A percentile compares a stretch with the other conserved stretches of the same genome.
Evolutionary conservation across 1,140 invertebrate species (phyloP).

Genomic region (Gyrodactylus salaris): DNA sequence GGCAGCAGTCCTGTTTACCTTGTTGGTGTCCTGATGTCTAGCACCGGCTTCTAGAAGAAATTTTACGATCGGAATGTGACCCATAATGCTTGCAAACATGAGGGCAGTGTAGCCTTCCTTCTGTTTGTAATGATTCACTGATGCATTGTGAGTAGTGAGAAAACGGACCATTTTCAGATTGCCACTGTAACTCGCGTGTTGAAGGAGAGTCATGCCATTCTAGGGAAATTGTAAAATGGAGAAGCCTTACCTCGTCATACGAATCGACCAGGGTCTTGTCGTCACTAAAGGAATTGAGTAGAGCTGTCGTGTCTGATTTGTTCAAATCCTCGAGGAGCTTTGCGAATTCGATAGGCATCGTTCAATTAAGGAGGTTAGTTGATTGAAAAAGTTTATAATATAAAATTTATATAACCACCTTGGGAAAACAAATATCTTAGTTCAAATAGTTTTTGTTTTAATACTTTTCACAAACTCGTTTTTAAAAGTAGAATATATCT

Average conservation of each 20-base stretch:
- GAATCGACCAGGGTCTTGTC: neutral
- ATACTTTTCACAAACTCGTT: no score
- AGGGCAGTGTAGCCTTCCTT: neutral
- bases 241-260: neutral
- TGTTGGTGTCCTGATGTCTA: neutral
- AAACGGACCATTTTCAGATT: neutral
- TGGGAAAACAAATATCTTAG: no score
- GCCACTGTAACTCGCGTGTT: neutral
- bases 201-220: neutral
- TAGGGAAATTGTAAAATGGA: neutral
- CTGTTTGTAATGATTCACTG: neutral
- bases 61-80: neutral
- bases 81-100: neutral
- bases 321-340: neutral
- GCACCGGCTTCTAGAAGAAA: neutral
- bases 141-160: neutral
- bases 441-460: no score
- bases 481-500: no score
- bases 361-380: no score
- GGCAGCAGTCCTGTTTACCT: neutral
- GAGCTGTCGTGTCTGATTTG: neutral
- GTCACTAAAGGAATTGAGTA: neutral
- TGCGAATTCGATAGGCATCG: neutral
- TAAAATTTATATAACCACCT: no score
- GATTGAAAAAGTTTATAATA: no score